Base-by-base conservation (phyloP, 1,140 invertebrate species). In the Zophobas morio region DNA sequence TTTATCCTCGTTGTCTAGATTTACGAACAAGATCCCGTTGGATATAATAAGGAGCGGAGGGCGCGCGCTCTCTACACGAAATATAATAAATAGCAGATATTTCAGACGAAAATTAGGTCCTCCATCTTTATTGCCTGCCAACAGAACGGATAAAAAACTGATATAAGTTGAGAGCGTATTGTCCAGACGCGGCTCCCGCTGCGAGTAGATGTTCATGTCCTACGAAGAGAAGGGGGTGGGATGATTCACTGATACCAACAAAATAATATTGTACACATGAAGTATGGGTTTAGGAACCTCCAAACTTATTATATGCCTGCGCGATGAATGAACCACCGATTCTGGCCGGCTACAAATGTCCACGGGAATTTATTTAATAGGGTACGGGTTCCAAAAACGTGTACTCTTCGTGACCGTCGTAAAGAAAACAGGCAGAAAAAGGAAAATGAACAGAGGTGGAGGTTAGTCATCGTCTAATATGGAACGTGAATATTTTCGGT, bases 101-200 rank as follows among this genome's bases (percentile, higher is more conserved):
- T 79, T 81, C 78, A 77, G 54, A 74, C 75, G 82, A 81, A 84
- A 84, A 84, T 84, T 84, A 82, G 82, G 82, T 82, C 80, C 80
- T 82, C 77, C 79, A 82, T 84, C 81, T 84, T 84, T 84, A 84
- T 82, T 81, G 80, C 79, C 81, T 84, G 81, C 81, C 80, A 82
- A 84, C 81, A 72, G 78, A 81, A 79, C 79, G 74, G 66, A 81
- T 79, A 82, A 81, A 84, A 82, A 82, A 83, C 76, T 77, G 80
- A 79, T 82, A 81, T 79, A 80, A 82, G 76, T 77, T 77, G 79
- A 81, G 80, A 79, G 74, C 71, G 78, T 72, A 83, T 81, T 82
- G 82, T 83, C 76, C 80, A 78, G 75, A 81, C 78, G 81, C 77
- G 81, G 63, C 40, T 46, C 82, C 82, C 73, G 82, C 82, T 83